Evolutionary conservation across 2,888 invertebrate genomes (phyloP), one percentile per base, ranked within the genome.

Genomic region (Hypselothyrea guttata): DNA sequence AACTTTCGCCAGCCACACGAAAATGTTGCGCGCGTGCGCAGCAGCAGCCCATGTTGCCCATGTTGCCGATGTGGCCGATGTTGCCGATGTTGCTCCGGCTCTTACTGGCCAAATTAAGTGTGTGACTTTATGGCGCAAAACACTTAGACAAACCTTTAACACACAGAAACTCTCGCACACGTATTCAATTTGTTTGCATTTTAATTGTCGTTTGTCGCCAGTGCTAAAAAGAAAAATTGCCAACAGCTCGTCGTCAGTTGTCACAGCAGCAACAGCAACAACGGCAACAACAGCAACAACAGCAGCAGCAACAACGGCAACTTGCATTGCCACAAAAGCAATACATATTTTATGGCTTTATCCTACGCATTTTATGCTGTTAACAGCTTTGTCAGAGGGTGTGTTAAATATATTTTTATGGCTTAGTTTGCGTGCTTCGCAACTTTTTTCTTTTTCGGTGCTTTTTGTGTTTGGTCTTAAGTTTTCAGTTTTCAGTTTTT

Each of bases 311-410:
- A 15, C 51, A 62, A 12, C 45, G 37, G 44, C 40, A 38, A 34
- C 38, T 31, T 28, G 15, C 34, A 22, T 22, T 57, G 57, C 60
- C 63, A 64, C 75, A 70, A 22, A 22, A 71, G 41, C 40, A 54
- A 66, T 38, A 56, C 40, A 46, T 47, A 56, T 56, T 69, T 78
- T 68, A 82, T 72, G 76, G 72, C 66, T 64, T 65, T 79, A 77
- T 79, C 79, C 79, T 79, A 79, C 79, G 79, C 79, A 82, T 79
- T 79, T 72, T 52, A 63, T 61, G 72, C 68, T 81, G 83, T 82
- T 82, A 83, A 81, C 78, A 83, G 76, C 81, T 82, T 78, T 75
- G 81, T 81, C 71, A 69, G 75, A 82, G 72, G 82, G 83, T 75
- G 82, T 82, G 82, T 81, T 82, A 71, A 81, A 61, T 82, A 72